Conservation (phyloP, 2,888 invertebrate species). For the Eupithecia exiguata region DNA sequence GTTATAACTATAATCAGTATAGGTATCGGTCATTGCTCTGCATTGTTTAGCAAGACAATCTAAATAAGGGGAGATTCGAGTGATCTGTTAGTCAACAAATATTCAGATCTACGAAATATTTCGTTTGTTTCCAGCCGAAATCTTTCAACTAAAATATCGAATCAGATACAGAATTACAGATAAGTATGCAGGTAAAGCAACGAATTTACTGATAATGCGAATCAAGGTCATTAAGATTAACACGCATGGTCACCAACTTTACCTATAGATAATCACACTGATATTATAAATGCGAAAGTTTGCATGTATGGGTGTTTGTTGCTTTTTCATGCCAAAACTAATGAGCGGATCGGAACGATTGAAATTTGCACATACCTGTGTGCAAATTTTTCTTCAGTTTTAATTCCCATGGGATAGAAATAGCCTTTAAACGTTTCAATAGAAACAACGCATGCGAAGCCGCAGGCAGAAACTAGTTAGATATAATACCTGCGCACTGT, state of each 20-base stretch:
- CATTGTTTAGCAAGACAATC: conserved; percentile 1
- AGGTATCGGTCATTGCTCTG: background rate
- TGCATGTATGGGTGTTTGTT: no score
- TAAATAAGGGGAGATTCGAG: background rate
- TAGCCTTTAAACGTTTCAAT: no score
- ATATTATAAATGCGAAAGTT: no score
- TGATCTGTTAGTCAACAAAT: background rate
- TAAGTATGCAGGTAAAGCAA: background rate
- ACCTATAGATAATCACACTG: background rate
- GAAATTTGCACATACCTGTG: no score
- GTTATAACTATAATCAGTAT: background rate
- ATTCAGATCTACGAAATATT: background rate
- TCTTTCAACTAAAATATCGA: background rate
- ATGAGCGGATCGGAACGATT: no score
- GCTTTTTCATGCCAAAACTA: no score
- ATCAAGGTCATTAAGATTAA: conserved; percentile 2
- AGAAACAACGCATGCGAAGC: no score
- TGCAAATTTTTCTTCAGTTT: no score
- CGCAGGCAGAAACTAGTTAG: background rate
- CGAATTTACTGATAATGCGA: background rate
- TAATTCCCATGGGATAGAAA: no score
- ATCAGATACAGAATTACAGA: background rate
- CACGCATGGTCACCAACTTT: background rate
- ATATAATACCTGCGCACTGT: background rate
- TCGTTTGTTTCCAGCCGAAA: background rate